Conservation (phyloP, 1,140 invertebrate genomes). For the Platorchestia sp. region DNA sequence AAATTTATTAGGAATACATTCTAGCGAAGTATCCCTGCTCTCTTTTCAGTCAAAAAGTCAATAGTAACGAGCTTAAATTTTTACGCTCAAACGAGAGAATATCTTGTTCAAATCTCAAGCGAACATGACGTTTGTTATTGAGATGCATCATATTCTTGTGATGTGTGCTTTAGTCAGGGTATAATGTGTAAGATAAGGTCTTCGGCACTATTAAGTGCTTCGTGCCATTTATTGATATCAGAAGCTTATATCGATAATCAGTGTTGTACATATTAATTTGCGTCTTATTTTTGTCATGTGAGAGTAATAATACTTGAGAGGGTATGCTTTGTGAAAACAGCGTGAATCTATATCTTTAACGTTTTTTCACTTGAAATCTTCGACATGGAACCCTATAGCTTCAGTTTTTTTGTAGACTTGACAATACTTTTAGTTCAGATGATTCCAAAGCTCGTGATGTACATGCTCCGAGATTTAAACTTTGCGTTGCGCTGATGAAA, state of each 20-base stretch:
- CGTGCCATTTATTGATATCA: background rate
- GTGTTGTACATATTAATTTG: background rate
- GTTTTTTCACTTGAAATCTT: no score
- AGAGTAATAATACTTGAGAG: background rate
- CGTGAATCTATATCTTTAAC: background rate
- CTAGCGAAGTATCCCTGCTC: background rate
- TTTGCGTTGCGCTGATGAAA: no score
- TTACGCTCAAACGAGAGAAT: background rate
- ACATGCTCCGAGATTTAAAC: no score
- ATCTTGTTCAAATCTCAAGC: background rate
- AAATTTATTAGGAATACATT: background rate
- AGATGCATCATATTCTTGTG: background rate
- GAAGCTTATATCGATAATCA: background rate
- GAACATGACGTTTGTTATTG: background rate
- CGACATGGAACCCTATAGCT: no score
- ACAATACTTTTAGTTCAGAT: no score
- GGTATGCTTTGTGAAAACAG: background rate
- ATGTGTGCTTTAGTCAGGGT: background rate
- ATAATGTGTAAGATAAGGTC: background rate
- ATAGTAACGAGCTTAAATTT: background rate
- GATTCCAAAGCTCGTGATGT: no score
- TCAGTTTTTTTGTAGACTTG: no score
- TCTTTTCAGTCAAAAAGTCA: background rate
- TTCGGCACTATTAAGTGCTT: background rate
- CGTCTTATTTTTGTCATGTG: background rate